Percentiles rank a stretch among this genome's conserved stretches.
phyloP scores from a whole-genome alignment of 2,797 vertebrate species.

The Todus mexicanus region DNA sequence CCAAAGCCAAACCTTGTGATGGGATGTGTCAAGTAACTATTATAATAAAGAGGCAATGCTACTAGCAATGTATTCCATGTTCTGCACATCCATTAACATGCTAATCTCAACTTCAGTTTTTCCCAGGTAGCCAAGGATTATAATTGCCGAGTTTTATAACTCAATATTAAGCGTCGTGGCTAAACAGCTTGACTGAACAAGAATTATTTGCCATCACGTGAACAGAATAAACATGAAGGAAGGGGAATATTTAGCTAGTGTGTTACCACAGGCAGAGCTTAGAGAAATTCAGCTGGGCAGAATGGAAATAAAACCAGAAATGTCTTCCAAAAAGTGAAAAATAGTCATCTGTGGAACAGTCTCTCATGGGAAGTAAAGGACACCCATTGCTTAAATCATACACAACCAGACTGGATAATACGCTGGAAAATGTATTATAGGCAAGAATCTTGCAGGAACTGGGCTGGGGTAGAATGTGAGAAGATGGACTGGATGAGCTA shows the following conservation, averaged over 20 bases:
- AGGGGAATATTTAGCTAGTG: not conserved
- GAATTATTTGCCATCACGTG: not conserved
- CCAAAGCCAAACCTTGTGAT: not conserved
- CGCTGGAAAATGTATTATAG: not conserved
- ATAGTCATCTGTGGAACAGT: not conserved
- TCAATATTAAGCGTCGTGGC: not conserved
- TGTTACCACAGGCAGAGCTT: not conserved
- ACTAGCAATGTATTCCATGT: not conserved
- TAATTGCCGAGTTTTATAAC: constrained; percentile 5
- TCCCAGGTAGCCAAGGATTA: not conserved
- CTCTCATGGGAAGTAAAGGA: not conserved
- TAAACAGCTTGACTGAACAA: constrained; percentile 3
- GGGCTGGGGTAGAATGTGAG: not conserved
- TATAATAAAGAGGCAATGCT: not conserved
- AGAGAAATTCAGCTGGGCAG: constrained; percentile 5
- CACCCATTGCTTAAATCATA: not conserved
- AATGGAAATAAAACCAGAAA: constrained; percentile 1
- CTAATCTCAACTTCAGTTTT: not conserved
- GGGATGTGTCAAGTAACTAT: not conserved
- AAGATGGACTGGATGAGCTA: not conserved
- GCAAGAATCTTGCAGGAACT: not conserved
- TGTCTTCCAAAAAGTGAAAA: not conserved
- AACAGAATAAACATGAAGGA: not conserved
- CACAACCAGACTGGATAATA: not conserved
- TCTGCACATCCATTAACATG: not conserved